Base-by-base conservation (phyloP, 2,888 invertebrate genomes). In the Melolontha melolontha region DNA sequence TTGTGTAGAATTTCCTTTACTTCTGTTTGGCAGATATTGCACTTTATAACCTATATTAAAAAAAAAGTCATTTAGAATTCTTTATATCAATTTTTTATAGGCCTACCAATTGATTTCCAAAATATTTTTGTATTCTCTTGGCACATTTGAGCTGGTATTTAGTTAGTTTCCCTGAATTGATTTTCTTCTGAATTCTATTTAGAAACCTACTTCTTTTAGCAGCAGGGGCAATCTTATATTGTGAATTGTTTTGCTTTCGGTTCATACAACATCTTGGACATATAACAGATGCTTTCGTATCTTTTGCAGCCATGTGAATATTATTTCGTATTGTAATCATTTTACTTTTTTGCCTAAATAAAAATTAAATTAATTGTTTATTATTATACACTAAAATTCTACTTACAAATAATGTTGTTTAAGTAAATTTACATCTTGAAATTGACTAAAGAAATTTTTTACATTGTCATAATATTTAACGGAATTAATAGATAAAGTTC, bases 191-290 rank as follows among this genome's bases (percentile, higher is more conserved):
- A 12, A 78, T 34, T 71, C 73, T 76, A 51, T 65, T 67, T 6
- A 72, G 68, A 65, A 78, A 78, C 62, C 68, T 67, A 22, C 64
- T 67, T 14, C 29, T n/a, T 47, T 66, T 69, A 50, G 44, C 54
- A 67, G 73, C 62, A n/a, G 72, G 66, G 49, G 62, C 52, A 1
- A 76, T 57, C 14, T 57, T 49, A 67, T 64, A 74, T 12, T 67
- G 54, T 6, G 75, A 66, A 27, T 55, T 64, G 11, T 69, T 69
- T 12, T 72, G 72, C 0, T 51, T 14, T 39, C 74, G 71, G 40
- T 71, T 72, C 47, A 76, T 68, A 54, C 75, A 75, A 66, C 78
- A 77, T 34, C 70, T 70, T 17, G 73, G 71, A 66, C 77, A 77
- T 57, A 71, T 70, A 5, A 65, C 57, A 34, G 68, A 57, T 1